Evolutionary conservation across 2,888 invertebrate genomes (phyloP), one percentile per base, ranked within the genome.

Genomic region (Teinopalpus imperialis): DNA sequence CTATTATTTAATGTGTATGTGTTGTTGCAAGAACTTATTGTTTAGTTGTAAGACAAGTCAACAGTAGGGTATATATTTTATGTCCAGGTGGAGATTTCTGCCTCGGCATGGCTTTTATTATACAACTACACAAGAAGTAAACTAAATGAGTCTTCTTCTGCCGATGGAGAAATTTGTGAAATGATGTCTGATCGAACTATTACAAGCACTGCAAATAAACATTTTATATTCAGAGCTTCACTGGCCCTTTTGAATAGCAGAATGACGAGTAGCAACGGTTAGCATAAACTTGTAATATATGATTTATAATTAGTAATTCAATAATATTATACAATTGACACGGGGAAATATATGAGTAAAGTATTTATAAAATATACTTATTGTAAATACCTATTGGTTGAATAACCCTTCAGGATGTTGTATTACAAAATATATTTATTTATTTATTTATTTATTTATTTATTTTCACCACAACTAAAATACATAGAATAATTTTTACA

Each of bases 101-200:
- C 67, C 2, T 48, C 56, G 10, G 53, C 57, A 0, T 85, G 85
- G 83, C 56, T 67, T 40, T 61, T 35, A 8, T 43, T 72, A 7
- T 79, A 74, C 46, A 54, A 58, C 20, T 30, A 48, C 21, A 51
- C 65, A 4, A 43, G 57, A 20, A 12, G 37, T 7, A 63, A 57
- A 51, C n/a, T 66, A 21, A 52, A 51, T 16, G 45, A 48, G 13
- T 43, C 36, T 41, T 43, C 36, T 41, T 50, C 51, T 21, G 36
- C 61, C 10, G 52, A 60, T 9, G 46, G 59, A 1, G 52, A 63
- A 6, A 49, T 76, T 2, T 41, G 52, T 0, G 48, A 54, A 42
- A 49, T 55, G 7, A 45, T 54, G 12, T 27, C 48, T 18, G 16
- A 43, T 20, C 30, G 45, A 20, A 26, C 48, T 2, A 24, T 40